Conservation (phyloP, 2,888 invertebrate species). For the Chrysotoxum bicinctum region DNA sequence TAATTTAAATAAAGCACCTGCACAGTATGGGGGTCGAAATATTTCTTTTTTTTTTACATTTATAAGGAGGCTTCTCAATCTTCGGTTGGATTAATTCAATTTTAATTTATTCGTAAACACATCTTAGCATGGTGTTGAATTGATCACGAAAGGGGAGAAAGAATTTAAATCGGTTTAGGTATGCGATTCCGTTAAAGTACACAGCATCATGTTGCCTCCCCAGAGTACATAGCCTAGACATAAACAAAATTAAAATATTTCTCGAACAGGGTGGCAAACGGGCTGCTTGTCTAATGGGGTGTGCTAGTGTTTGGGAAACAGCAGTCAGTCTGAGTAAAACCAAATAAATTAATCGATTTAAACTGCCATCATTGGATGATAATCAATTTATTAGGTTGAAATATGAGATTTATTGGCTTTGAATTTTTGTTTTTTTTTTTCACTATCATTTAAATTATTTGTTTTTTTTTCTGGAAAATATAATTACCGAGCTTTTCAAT, state of each 20-base stretch:
- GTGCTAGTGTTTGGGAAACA: background rate
- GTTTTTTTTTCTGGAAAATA: background rate
- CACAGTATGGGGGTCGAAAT: background rate
- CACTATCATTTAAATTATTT: too few species aligned
- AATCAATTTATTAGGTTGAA: conserved; percentile 5
- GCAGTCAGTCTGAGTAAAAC: background rate
- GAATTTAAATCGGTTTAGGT: background rate
- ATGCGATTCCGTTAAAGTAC: background rate
- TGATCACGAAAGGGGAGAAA: background rate
- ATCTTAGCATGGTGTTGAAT: background rate
- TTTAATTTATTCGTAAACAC: conserved; percentile 1
- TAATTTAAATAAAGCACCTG: background rate
- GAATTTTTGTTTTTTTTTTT: background rate
- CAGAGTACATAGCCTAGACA: background rate
- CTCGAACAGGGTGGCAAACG: background rate
- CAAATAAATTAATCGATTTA: background rate
- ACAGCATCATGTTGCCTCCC: background rate
- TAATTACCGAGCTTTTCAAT: background rate
- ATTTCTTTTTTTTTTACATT: background rate
- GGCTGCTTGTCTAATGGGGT: background rate
- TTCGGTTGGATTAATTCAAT: background rate
- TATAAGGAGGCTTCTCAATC: background rate
- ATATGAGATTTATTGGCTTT: conserved; percentile 6
- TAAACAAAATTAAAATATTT: background rate
- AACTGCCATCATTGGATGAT: background rate